phyloP scores from a whole-genome alignment of 2,888 invertebrate species.

The Metopia argyrocephala region DNA sequence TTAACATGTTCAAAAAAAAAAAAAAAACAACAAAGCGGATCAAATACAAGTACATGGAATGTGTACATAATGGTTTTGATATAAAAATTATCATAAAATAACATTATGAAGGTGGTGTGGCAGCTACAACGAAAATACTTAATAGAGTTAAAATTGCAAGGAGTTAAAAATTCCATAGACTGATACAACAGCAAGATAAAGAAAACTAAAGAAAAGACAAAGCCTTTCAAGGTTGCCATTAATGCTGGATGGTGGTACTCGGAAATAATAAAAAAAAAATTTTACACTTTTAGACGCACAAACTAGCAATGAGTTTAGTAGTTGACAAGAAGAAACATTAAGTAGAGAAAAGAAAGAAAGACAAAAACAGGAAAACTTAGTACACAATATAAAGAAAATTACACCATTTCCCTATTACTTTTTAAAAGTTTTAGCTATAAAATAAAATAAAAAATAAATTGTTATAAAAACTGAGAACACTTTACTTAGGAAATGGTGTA shows the following conservation, averaged over 20 bases:
- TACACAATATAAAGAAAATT: background rate
- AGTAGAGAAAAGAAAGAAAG: background rate
- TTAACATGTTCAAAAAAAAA: too few relatives aligned
- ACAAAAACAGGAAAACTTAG: background rate
- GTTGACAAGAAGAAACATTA: constrained; percentile 4
- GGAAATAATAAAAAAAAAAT: too few relatives aligned
- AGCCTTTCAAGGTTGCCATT: constrained; percentile 16
- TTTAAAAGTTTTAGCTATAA: background rate
- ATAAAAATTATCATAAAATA: constrained; percentile 40
- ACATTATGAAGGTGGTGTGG: background rate
- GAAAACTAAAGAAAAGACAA: constrained; percentile 7
- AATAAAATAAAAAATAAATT: too few relatives aligned
- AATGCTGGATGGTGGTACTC: too few relatives aligned
- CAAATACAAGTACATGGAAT: constrained; percentile 25
- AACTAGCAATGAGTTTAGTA: too few relatives aligned
- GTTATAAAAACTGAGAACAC: too few relatives aligned
- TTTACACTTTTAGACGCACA: too few relatives aligned
- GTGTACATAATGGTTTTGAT: constrained; percentile 32
- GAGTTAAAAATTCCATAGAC: background rate
- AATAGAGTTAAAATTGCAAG: background rate
- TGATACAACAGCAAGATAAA: background rate
- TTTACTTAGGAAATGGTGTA: background rate
- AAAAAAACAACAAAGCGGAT: background rate
- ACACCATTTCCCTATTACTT: constrained; percentile 21
- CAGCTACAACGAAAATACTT: constrained; percentile 1